phyloP scores from a whole-genome alignment of 2,888 invertebrate species.

The Eupithecia exiguata region DNA sequence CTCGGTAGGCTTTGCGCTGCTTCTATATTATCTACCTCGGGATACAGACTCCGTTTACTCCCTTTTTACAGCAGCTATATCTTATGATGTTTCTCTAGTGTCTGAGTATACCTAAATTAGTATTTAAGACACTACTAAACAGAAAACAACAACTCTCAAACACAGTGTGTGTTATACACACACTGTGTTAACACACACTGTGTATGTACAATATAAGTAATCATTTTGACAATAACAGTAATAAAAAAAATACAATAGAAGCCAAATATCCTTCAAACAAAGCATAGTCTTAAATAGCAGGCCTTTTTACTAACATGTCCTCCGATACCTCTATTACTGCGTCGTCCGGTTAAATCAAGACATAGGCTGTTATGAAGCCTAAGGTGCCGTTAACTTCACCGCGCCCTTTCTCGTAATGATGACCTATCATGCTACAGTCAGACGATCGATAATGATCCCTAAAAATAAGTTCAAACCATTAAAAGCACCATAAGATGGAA shows the following conservation, averaged over 20 bases:
- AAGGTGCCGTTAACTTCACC: neutral
- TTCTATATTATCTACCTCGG: too few relatives aligned
- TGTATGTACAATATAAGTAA: too few relatives aligned
- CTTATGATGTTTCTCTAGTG: neutral
- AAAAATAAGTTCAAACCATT: neutral
- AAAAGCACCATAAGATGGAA: neutral
- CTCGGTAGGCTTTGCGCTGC: too few relatives aligned
- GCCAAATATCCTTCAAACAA: neutral
- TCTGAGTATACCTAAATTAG: neutral
- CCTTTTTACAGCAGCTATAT: neutral
- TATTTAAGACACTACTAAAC: too few relatives aligned
- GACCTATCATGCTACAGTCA: slow-evolving; percentile 1
- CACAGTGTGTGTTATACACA: too few relatives aligned
- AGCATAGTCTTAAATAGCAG: neutral
- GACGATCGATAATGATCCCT: neutral
- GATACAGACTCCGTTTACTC: too few relatives aligned
- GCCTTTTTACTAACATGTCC: neutral
- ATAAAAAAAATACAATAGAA: too few relatives aligned
- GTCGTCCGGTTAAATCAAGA: neutral
- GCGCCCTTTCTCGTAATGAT: neutral
- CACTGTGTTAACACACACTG: too few relatives aligned
- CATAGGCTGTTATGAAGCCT: neutral
- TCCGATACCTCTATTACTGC: neutral
- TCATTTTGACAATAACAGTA: too few relatives aligned
- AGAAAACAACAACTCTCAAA: too few relatives aligned